Base-by-base conservation (phyloP, 1,140 invertebrate genomes). In the Propsilocerus akamusi region DNA sequence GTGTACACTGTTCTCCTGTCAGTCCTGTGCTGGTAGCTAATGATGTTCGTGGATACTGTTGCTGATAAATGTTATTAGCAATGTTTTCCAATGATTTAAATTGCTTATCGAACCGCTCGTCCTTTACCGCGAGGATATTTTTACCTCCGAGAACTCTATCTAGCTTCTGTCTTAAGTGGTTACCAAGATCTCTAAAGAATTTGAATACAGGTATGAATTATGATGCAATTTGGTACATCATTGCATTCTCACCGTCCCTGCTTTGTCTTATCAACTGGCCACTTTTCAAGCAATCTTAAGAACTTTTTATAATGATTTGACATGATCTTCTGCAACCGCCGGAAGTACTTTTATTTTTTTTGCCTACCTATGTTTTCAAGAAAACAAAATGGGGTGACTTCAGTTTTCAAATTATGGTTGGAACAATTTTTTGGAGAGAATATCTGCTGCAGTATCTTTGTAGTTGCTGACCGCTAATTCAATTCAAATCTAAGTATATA, bases 181-280 rank as follows among this genome's bases (percentile, higher is more conserved):
- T 74, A 49, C 80, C 81, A 37, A 89, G 66, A 67, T 90, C 86
- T 58, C 86, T 87, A 66, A 56, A 71, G 25, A 47, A 50, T 54
- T 26, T 52, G 7, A 20, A 14, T 14, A 53, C 53, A n/a, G 30
- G 10, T 20, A 47, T 17, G 47, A 34, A 52, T 25, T 14, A 28
- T 30, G 6, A 26, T 17, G 41, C 12, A 22, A 53, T 10, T 52
- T 56, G 55, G 55, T 55, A 56, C 54, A 32, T 24, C 53, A 52
- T 51, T 46, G 50, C 25, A 48, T 49, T 57, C 61, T 68, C 69
- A 86, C 83, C 80, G 80, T 60, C 77, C 77, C 23, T 66, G 62
- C 72, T 87, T 89, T 11, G 69, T 68, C 55, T 68, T 65, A 64
- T 88, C 84, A 25, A 85, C 54, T 25, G 84, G 83, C 85, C 85